Evolutionary conservation across 2,113 vertebrate species (phyloP).

Genomic region (Neodontobutis hainanensis): DNA sequence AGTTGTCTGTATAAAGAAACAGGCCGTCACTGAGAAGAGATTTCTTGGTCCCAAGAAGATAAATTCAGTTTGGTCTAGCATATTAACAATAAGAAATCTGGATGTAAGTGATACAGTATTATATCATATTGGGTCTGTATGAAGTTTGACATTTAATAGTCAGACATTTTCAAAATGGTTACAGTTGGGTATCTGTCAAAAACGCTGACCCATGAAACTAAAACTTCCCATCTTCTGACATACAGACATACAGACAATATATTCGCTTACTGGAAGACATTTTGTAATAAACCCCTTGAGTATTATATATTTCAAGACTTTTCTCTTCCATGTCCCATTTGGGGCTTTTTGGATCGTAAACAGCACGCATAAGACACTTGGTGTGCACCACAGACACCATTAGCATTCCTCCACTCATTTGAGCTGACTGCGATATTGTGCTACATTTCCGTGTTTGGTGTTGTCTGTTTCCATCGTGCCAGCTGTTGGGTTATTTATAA

Average conservation of each 20-base stretch:
- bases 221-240: too few relatives aligned
- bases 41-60: slow-evolving; percentile 4
- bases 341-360: slow-evolving; percentile 45
- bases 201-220: too few relatives aligned
- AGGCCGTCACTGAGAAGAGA: slow-evolving; percentile 47
- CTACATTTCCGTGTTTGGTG: slow-evolving; percentile 64
- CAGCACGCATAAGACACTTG: slow-evolving; percentile 42
- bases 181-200: too few relatives aligned
- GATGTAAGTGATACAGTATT: too few relatives aligned
- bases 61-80: too few relatives aligned
- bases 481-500: slow-evolving; percentile 81
- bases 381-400: slow-evolving; percentile 51
- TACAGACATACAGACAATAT: too few relatives aligned
- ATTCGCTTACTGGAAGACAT: background rate
- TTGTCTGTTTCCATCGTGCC: slow-evolving; percentile 64
- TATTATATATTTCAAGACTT: slow-evolving; percentile 39
- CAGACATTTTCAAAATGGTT: too few relatives aligned
- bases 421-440: slow-evolving; percentile 63
- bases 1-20: slow-evolving; percentile 70
- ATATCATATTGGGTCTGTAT: too few relatives aligned
- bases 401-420: slow-evolving; percentile 61
- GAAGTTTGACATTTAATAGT: too few relatives aligned
- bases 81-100: too few relatives aligned
- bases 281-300: slow-evolving; percentile 7
- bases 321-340: slow-evolving; percentile 22